These are phyloP conservation scores for Trogon melanurus DNA, from an alignment of 2,113 vertebrate genomes.

Conservation along the genomic window DNA sequence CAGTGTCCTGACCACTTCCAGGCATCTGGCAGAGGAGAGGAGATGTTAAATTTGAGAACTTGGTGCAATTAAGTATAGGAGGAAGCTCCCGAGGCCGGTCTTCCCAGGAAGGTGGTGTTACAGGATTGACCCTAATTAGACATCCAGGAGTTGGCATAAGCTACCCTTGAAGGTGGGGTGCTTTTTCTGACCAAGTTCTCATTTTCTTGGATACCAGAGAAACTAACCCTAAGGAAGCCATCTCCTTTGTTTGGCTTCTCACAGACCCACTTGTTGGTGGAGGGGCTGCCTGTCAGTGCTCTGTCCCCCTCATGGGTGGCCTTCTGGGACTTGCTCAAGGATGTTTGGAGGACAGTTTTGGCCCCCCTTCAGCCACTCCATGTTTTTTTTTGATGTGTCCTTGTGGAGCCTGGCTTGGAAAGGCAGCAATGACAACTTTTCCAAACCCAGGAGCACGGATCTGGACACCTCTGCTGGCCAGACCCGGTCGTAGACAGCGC, in stretches of 20 bases:
- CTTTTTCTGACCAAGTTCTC: not conserved
- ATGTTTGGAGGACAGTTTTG: not conserved
- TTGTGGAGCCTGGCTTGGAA: not conserved
- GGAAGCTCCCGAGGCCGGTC: not conserved
- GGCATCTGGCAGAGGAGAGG: not conserved
- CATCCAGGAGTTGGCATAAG: not conserved
- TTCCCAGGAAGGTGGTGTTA: not conserved
- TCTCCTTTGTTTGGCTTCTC: not conserved
- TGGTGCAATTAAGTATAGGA: not conserved
- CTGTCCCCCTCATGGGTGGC: not conserved
- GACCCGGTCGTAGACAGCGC: not conserved
- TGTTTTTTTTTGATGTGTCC: not conserved
- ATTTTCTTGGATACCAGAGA: not conserved
- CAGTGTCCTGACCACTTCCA: not conserved
- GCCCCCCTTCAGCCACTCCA: not conserved
- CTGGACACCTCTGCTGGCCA: accelerated
- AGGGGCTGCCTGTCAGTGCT: not conserved
- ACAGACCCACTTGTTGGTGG: accelerated
- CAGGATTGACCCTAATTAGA: not conserved
- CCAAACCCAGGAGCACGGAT: not conserved
- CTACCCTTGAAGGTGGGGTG: not conserved
- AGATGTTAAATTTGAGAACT: not conserved
- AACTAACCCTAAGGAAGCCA: not conserved
- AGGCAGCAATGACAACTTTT: not conserved
- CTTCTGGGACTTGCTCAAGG: not conserved